Percentiles rank a stretch among this genome's conserved stretches.
Evolutionary conservation across 2,888 invertebrate genomes (phyloP).

Genomic region (Clitarchus hookeri): DNA sequence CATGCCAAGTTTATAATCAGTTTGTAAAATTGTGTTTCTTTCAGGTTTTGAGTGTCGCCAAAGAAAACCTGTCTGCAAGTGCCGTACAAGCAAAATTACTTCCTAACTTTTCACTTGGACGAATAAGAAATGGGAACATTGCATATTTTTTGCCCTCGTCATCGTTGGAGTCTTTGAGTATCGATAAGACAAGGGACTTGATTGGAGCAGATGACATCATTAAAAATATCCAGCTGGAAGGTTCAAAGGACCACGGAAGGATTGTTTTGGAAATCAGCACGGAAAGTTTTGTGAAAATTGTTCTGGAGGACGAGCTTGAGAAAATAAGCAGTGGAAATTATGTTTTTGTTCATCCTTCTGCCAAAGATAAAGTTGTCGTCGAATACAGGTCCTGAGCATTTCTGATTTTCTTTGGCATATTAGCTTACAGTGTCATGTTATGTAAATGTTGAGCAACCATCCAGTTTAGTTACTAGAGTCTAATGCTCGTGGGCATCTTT

Average conservation of each 20-base stretch:
- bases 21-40: neutral
- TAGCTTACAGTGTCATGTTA: no score
- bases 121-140: neutral
- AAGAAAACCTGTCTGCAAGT: neutral
- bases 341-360: neutral
- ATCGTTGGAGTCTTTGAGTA: neutral
- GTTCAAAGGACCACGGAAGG: conserved; percentile 37
- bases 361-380: conserved; percentile 62
- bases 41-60: neutral
- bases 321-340: conserved; percentile 46
- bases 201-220: conserved; percentile 25
- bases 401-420: no score
- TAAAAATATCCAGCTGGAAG: neutral
- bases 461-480: no score
- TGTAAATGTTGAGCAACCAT: no score
- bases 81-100: neutral
- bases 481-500: no score
- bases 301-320: conserved; percentile 57
- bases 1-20: no score
- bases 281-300: conserved; percentile 54
- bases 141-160: neutral
- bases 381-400: conserved; percentile 57
- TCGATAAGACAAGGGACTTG: neutral
- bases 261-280: conserved; percentile 53
- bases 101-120: neutral